Conservation (phyloP, 2,888 invertebrate genomes). For the Eristalinus aeneus region DNA sequence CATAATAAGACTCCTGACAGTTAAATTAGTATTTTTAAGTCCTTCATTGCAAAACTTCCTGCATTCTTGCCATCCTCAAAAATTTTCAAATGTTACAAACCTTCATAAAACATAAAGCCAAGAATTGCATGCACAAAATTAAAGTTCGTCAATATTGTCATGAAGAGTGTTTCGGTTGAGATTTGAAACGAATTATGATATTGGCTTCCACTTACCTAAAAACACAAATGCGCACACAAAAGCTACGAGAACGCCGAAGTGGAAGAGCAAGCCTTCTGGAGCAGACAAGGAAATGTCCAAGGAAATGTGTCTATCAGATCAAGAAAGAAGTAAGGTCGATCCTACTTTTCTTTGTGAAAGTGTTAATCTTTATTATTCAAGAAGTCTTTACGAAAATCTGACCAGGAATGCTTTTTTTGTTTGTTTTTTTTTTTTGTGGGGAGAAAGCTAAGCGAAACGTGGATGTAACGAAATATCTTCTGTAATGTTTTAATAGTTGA, state of each 20-base stretch:
- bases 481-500: too few species aligned
- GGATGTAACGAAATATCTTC: too few species aligned
- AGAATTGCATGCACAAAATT: constrained; percentile 12
- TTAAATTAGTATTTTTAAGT: constrained; percentile 17
- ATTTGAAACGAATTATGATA: constrained; percentile 36
- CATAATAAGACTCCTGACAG: constrained; percentile 41
- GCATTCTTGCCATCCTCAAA: constrained; percentile 36
- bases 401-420: too few species aligned
- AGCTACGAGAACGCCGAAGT: too few species aligned
- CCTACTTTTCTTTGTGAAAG: too few species aligned
- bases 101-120: constrained; percentile 27
- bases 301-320: too few species aligned
- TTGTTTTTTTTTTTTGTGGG: too few species aligned
- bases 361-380: too few species aligned
- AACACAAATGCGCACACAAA: constrained; percentile 24
- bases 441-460: too few species aligned
- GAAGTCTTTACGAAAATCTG: too few species aligned
- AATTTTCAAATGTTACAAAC: constrained; percentile 37
- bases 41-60: constrained; percentile 52
- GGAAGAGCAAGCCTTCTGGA: constrained; percentile 13
- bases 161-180: constrained; percentile 36
- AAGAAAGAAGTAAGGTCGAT: too few species aligned
- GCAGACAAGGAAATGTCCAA: background rate
- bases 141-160: background rate
- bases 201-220: constrained; percentile 49